Base-by-base conservation (phyloP, 2,888 invertebrate genomes). In the Halocaridina rubra region DNA sequence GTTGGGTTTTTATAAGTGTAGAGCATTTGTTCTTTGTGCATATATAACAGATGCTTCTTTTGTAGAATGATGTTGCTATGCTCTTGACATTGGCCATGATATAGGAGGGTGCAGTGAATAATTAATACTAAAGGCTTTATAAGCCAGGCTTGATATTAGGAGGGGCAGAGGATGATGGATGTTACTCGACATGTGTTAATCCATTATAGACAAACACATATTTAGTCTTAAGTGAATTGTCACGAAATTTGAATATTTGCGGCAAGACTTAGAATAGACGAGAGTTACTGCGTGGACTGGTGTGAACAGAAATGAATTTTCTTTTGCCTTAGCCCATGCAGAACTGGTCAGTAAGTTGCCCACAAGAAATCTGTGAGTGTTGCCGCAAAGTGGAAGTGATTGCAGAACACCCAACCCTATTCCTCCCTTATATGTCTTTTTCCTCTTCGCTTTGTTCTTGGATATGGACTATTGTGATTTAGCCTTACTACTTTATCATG, bases 191-290 rank as follows among this genome's bases (percentile, higher is more conserved):
- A 59, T 64, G 72, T 80, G 80, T 80, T 81, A 61, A 81, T 64
- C 74, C 74, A 74, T 72, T 61, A 61, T 74, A 81, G 74, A 81
- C 72, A 72, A 71, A 57, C 53, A 72, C 72, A 72, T 57, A 79
- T 79, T n/a, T 79, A 74, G 64, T 81, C 74, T 74, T 81, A 80
- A 81, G 80, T 72, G 74, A 81, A 71, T 71, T 69, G 71, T 74
- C 72, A 64, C 74, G 29, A 81, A 79, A 74, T 72, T 61, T 80
- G 74, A 74, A 33, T 80, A 80, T 64, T 46, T 81, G 80, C 80
- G 46, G 61, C 74, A 74, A 29, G 59, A 80, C 80, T 74, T 57
- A n/a, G 29, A 69, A 30, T 69, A 29, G n/a, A n/a, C n/a, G n/a
- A n/a, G n/a, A 59, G 22, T 22, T 22, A 59, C 19, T 59, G 19